Evolutionary conservation across 2,888 invertebrate species (phyloP).

Genomic region (Orthosia gracilis): DNA sequence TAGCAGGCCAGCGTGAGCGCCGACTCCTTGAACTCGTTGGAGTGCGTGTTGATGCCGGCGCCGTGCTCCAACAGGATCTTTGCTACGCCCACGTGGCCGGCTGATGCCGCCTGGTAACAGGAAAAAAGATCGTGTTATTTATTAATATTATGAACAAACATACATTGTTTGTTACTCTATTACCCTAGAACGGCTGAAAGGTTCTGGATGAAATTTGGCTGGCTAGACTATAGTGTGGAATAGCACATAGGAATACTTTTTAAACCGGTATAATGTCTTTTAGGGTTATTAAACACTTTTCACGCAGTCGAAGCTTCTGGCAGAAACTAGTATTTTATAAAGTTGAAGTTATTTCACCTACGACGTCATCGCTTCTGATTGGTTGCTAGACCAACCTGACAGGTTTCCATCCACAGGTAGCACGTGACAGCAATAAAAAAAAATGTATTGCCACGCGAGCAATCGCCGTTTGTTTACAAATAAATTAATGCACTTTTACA

Average conservation of each 20-base stretch:
- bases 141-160: too few relatives aligned
- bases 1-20: conserved; percentile 98
- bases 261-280: too few relatives aligned
- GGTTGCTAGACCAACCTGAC: background rate
- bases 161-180: too few relatives aligned
- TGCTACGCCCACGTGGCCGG: conserved; percentile 98
- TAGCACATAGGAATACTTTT: too few relatives aligned
- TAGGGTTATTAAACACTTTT: too few relatives aligned
- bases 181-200: too few relatives aligned
- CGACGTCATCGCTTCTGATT: background rate
- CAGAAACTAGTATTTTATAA: background rate
- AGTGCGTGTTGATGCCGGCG: conserved; percentile 99
- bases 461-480: conserved; percentile 39
- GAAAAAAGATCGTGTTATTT: background rate
- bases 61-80: conserved; percentile 97
- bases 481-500: conserved; percentile 23
- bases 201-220: too few relatives aligned
- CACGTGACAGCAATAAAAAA: too few relatives aligned
- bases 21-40: conserved; percentile 99
- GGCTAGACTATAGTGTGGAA: too few relatives aligned
- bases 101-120: conserved; percentile 95
- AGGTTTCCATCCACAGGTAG: background rate
- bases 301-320: too few relatives aligned
- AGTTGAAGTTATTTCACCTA: too few relatives aligned
- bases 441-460: background rate